phyloP scores from a whole-genome alignment of 2,797 vertebrate genomes.

The Sphenodon punctatus region DNA sequence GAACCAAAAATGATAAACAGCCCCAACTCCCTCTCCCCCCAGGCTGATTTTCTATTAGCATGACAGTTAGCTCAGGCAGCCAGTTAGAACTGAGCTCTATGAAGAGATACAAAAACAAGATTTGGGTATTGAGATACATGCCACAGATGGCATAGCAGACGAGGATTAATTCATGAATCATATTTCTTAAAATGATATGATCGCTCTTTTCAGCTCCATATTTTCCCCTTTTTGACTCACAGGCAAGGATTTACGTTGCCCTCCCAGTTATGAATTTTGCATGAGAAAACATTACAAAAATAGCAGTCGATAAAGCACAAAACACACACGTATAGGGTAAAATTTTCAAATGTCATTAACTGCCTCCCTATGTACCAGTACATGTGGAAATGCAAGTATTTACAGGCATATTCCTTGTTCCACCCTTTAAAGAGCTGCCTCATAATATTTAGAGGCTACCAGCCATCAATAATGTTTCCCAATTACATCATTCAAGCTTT shows the following conservation, averaged over 20 bases:
- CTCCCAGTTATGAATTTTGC: constrained; percentile 60
- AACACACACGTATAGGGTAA: constrained; percentile 31
- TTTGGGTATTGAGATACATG: constrained; percentile 58
- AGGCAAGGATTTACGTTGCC: constrained; percentile 59
- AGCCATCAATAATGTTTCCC: not conserved
- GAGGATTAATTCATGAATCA: constrained; percentile 70
- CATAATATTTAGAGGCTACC: constrained; percentile 30
- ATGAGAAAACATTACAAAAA: constrained; percentile 40
- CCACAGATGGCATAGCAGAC: constrained; percentile 70
- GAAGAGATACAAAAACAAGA: constrained; percentile 49
- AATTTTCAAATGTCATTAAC: no score
- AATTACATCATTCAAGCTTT: not conserved
- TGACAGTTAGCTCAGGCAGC: constrained; percentile 24
- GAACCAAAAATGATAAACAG: not conserved
- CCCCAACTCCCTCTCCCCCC: not conserved
- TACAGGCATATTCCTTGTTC: constrained; percentile 4
- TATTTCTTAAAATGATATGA: constrained; percentile 59
- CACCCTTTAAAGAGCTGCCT: not conserved
- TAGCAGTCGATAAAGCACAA: constrained; percentile 25
- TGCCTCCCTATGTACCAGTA: not conserved
- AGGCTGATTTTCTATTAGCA: not conserved
- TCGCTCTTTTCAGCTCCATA: constrained; percentile 62
- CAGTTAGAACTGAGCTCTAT: constrained; percentile 48
- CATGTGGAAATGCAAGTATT: not conserved
- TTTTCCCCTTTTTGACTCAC: constrained; percentile 63